Conservation (phyloP, 2,888 invertebrate species). For the Rotaria sp. region DNA sequence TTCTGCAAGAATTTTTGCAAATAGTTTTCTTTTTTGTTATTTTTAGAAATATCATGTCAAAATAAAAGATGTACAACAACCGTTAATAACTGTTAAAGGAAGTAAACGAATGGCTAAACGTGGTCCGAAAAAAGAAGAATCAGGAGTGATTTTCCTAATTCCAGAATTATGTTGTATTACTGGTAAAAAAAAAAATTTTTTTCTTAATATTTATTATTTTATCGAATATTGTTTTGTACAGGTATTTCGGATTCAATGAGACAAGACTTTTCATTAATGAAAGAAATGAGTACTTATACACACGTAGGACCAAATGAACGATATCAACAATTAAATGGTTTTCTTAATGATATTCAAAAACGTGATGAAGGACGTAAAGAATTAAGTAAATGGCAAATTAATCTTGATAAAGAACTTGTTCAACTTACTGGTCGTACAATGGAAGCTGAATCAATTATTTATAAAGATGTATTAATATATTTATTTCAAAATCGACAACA, state of each 20-base stretch:
- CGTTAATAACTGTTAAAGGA: slow-evolving; percentile 59
- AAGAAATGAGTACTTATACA: slow-evolving; percentile 33
- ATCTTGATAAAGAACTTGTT: slow-evolving; percentile 30
- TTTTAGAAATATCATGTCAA: slow-evolving; percentile 66
- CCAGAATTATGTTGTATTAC: slow-evolving; percentile 38
- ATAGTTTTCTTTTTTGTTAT: too few relatives aligned
- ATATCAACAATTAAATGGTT: slow-evolving; percentile 32
- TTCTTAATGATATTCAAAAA: slow-evolving; percentile 29
- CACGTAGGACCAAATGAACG: slow-evolving; percentile 36
- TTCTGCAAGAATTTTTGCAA: too few relatives aligned
- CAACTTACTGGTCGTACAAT: slow-evolving; percentile 32
- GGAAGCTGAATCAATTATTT: slow-evolving; percentile 11
- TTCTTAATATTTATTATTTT: background rate
- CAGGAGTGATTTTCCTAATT: slow-evolving; percentile 29
- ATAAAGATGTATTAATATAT: background rate
- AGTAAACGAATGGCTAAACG: slow-evolving; percentile 45
- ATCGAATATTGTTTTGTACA: background rate
- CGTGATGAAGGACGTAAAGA: slow-evolving; percentile 35
- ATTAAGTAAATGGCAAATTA: slow-evolving; percentile 36
- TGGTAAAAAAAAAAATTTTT: background rate
- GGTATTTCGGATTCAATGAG: slow-evolving; percentile 38
- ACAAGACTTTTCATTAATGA: slow-evolving; percentile 37
- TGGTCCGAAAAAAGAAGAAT: slow-evolving; percentile 42
- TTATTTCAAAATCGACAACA: background rate
- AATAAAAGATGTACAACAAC: slow-evolving; percentile 64